phyloP scores from a whole-genome alignment of 92 coral and sea anemone species.

The Plumapathes pennacea region DNA sequence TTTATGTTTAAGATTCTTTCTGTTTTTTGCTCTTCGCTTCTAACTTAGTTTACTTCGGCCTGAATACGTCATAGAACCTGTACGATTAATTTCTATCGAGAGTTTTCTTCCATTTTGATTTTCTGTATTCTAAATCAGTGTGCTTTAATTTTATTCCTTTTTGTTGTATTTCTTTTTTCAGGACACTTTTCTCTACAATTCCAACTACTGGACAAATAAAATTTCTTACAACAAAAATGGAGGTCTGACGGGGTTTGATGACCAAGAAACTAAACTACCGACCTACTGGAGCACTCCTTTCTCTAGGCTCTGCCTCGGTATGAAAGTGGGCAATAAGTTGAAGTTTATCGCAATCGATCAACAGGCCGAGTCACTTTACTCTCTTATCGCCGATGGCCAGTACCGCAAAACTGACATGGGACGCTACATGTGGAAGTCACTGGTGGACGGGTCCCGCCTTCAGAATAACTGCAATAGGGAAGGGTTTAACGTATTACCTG shows the following conservation, averaged over 20 bases:
- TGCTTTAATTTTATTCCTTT: too few relatives aligned
- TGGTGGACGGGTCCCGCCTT: conserved; percentile 20
- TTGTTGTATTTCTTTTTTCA: not conserved
- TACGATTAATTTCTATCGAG: too few relatives aligned
- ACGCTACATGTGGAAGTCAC: conserved; percentile 9
- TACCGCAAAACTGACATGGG: conserved; percentile 5
- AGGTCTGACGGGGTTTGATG: conserved; percentile 10
- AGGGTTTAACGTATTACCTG: conserved; percentile 10
- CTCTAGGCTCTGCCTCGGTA: conserved; percentile 29
- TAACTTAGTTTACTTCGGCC: too few relatives aligned
- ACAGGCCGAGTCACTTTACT: conserved; percentile 22
- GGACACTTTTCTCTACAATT: conserved; percentile 5
- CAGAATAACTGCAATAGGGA: conserved; percentile 7
- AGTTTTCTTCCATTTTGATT: too few relatives aligned
- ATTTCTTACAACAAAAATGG: not conserved
- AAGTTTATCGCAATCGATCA: conserved; percentile 8
- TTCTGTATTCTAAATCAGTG: too few relatives aligned
- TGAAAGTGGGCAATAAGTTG: not conserved
- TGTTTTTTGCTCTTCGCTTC: too few relatives aligned
- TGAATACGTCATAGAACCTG: too few relatives aligned
- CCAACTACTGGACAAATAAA: conserved; percentile 5
- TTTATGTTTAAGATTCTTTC: too few relatives aligned
- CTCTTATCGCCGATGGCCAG: conserved; percentile 10
- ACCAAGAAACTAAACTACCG: conserved; percentile 20
- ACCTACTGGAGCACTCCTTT: conserved; percentile 38